Conservation (phyloP, 2,888 invertebrate genomes). For the Exephanes ischioxanthus region DNA sequence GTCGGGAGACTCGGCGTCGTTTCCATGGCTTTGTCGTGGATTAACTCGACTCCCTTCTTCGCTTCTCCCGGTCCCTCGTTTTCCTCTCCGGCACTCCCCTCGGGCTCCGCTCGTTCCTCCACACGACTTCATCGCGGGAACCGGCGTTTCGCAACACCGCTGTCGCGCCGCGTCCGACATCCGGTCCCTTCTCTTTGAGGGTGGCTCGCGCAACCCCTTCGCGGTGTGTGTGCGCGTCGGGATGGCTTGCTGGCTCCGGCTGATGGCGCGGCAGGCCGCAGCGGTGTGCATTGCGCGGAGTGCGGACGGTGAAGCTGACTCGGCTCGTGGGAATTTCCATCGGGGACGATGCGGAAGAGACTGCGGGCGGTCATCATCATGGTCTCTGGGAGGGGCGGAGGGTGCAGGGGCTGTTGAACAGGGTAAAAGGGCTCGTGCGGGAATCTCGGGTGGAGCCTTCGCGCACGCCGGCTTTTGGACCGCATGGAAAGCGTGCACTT, state of each 20-base stretch:
- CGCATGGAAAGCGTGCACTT: conserved; percentile 69
- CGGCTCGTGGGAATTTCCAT: background rate
- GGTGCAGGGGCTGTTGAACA: conserved; percentile 2
- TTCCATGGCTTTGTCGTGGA: conserved; percentile 72
- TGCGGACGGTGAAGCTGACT: background rate
- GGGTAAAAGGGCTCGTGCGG: background rate
- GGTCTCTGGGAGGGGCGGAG: too few relatives aligned
- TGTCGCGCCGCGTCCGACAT: conserved; percentile 53
- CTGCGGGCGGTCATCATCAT: background rate
- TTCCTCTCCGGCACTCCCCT: conserved; percentile 40
- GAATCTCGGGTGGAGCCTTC: conserved; percentile 24
- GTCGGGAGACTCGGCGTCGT: conserved; percentile 62
- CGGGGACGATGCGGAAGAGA: background rate
- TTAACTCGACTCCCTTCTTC: conserved; percentile 70
- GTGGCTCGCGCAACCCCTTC: conserved; percentile 21
- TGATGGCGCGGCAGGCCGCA: background rate
- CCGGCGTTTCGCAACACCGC: conserved; percentile 29
- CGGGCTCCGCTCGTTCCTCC: conserved; percentile 23
- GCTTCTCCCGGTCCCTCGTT: conserved; percentile 45
- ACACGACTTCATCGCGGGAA: conserved; percentile 46
- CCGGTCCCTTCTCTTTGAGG: conserved; percentile 60
- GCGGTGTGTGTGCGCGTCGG: background rate
- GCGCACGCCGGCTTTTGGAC: conserved; percentile 55
- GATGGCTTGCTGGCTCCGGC: background rate
- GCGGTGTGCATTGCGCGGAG: background rate